Conservation (phyloP, 2,888 invertebrate species). For the Tiliacea aurago region DNA sequence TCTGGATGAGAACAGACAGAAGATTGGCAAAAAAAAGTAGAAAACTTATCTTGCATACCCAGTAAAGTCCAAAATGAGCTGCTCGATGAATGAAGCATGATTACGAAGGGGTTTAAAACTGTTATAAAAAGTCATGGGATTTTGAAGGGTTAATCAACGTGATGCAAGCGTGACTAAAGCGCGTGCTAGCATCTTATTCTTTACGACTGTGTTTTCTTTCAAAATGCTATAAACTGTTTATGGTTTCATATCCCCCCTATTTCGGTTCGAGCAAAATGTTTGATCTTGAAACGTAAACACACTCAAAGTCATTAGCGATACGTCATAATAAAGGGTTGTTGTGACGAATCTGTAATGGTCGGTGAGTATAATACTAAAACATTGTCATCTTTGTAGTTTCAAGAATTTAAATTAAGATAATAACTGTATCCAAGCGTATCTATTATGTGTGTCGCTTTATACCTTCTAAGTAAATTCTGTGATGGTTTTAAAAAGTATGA, state of each 20-base stretch:
- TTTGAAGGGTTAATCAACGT: slow-evolving; percentile 66
- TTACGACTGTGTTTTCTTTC: slow-evolving; percentile 74
- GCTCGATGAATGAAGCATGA: neutral
- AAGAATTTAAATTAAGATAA: slow-evolving; percentile 53
- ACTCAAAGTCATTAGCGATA: slow-evolving; percentile 65
- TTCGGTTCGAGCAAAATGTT: slow-evolving; percentile 64
- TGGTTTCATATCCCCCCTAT: slow-evolving; percentile 65
- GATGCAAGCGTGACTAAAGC: slow-evolving; percentile 67
- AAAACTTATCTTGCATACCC: too few species aligned
- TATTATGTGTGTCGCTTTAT: neutral
- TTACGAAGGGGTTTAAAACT: neutral
- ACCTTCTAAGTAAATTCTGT: neutral
- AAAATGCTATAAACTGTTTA: slow-evolving; percentile 66
- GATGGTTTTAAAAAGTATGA: slow-evolving; percentile 8
- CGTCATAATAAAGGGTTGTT: slow-evolving; percentile 69
- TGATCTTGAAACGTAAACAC: slow-evolving; percentile 67
- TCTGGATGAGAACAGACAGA: neutral
- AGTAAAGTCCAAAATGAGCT: neutral
- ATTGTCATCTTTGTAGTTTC: slow-evolving; percentile 53
- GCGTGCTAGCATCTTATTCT: slow-evolving; percentile 71
- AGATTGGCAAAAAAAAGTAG: neutral
- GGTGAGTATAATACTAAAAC: slow-evolving; percentile 51
- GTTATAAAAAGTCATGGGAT: slow-evolving; percentile 3
- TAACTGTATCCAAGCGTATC: slow-evolving; percentile 14
- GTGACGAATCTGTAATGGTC: slow-evolving; percentile 64